Evolutionary conservation across 2,113 vertebrate species (phyloP).

Genomic region (Oreocharis arfaki): DNA sequence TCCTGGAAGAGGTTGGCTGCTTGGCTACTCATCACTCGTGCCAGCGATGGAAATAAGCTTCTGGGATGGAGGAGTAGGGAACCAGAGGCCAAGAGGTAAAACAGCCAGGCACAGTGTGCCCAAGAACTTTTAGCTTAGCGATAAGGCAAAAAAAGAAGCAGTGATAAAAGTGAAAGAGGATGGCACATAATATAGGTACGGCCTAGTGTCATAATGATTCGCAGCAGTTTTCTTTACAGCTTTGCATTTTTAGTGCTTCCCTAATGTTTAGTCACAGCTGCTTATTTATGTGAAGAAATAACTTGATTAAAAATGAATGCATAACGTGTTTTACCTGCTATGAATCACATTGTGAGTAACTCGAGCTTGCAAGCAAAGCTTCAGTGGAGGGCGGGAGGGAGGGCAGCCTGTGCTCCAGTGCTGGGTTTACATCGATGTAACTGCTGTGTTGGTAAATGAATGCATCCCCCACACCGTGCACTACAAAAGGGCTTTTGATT

Average conservation of each 20-base stretch:
- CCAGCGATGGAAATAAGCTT: neutral
- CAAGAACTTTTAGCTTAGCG: neutral
- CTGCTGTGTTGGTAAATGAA: neutral
- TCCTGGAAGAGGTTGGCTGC: neutral
- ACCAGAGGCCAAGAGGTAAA: neutral
- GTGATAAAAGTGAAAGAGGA: neutral
- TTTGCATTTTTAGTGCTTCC: slow-evolving; percentile 51
- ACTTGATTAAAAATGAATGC: slow-evolving; percentile 64
- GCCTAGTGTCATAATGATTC: slow-evolving; percentile 12
- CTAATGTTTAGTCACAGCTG: slow-evolving; percentile 45
- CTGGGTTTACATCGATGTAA: neutral
- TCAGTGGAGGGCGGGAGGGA: neutral
- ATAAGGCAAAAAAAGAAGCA: neutral
- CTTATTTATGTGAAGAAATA: slow-evolving; percentile 61
- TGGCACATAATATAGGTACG: neutral
- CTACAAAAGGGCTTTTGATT: slow-evolving; percentile 3
- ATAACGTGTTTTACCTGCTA: slow-evolving; percentile 45
- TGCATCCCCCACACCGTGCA: neutral
- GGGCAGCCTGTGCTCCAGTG: neutral
- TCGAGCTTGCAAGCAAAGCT: neutral
- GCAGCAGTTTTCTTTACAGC: slow-evolving; percentile 51
- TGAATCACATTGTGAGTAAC: slow-evolving; percentile 19
- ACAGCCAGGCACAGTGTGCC: accelerated
- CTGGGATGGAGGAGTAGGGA: neutral
- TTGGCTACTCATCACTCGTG: neutral